Base-by-base conservation (phyloP, 2,113 vertebrate genomes). In the Danionella cerebrum region DNA sequence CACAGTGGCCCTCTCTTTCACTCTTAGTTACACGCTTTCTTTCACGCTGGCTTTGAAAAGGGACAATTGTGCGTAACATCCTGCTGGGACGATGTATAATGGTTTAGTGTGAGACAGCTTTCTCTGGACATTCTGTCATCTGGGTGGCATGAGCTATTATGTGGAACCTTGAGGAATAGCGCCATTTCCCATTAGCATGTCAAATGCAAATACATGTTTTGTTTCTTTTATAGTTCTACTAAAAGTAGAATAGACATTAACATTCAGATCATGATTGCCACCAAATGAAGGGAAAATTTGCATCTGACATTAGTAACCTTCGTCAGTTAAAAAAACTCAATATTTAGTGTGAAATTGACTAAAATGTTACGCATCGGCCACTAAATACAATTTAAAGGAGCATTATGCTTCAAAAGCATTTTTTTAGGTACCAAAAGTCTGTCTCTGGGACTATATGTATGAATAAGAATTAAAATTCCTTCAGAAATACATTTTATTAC, bases 31-130 rank as follows among this genome's bases (percentile, higher is more conserved):
- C 5, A 21, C 16, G 22, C 33, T 57, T 44, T 63, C 51, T 60
- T 67, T 67, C 35, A 45, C 22, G 25, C 18, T 42, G 22, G 38
- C 27, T 45, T 14, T 54, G 51, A 29, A 74, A 53, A 66, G 48
- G 39, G 14, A 45, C 67, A 36, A 73, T 52, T 67, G 36, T 55
- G 41, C 19, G 16, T 42, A 27, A 63, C 65, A 51, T 75, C 68
- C 73, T 70, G 73, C 63, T 55, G 52, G 44, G n/a, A 50, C 8
- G 13, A 22, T 36, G 53, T 31, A 48, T 48, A 71, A 57, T 48
- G 58, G 55, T 29, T 44, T 13, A 60, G 38, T 45, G 60, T 60
- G 62, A 24, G 33, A 38, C 44, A 36, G 53, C 31, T 54, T 67
- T 72, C 53, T 25, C 39, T 47, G 50, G 39, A 36, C 47, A 4